phyloP scores from a whole-genome alignment of 92 coral and sea anemone genomes.

The Bergia puertoricense region DNA sequence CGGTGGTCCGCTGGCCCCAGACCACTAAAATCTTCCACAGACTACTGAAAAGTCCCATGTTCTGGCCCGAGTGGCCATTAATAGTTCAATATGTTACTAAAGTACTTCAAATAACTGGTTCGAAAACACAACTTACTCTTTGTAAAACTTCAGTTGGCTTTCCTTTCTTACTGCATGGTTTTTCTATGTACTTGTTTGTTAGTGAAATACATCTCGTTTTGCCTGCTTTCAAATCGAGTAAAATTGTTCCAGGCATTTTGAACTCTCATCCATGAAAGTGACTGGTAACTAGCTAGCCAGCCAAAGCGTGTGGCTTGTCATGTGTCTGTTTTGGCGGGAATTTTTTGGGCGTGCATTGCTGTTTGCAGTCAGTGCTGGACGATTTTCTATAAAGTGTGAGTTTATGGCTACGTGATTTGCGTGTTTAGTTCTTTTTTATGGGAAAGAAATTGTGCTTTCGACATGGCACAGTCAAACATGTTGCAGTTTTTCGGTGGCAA shows the following conservation, averaged over 20 bases:
- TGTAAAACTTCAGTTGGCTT: constrained; percentile 22
- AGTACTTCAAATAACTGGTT: constrained; percentile 16
- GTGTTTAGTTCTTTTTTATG: constrained; percentile 1
- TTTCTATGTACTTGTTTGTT: constrained; percentile 15
- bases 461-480: constrained; percentile 30
- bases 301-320: background rate
- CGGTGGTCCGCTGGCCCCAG: too few species aligned
- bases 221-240: constrained; percentile 21
- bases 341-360: background rate
- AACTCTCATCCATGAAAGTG: constrained; percentile 14
- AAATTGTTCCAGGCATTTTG: constrained; percentile 20
- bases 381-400: constrained; percentile 19
- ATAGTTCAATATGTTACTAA: background rate
- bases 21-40: too few species aligned
- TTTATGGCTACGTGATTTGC: background rate
- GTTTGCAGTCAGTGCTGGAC: background rate
- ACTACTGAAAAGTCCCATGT: background rate
- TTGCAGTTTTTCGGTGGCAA: constrained; percentile 25
- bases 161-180: constrained; percentile 20
- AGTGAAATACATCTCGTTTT: constrained; percentile 10
- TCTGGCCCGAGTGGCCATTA: constrained; percentile 6
- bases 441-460: constrained; percentile 16
- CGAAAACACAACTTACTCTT: background rate
- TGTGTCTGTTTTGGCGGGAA: constrained; percentile 12
- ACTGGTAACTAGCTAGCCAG: constrained; percentile 14